Evolutionary conservation across 2,888 invertebrate genomes (phyloP), one percentile per base, ranked within the genome.

Genomic region (Acanthacorydalis orientalis): DNA sequence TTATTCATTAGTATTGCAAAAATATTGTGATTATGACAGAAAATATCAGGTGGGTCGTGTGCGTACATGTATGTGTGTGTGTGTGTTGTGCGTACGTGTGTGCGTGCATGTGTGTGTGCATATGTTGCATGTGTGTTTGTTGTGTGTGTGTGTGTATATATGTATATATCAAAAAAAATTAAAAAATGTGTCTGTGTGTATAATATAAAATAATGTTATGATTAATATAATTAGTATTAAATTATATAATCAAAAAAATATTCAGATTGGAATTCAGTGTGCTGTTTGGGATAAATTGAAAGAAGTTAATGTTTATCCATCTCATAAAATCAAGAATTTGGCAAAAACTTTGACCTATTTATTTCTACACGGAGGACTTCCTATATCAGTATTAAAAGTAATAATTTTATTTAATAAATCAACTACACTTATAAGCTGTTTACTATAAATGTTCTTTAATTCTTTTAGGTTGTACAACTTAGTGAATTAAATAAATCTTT

Each of bases 271-370:
- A 0, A 77, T 90, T 50, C 91, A 95, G 63, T 95, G 80, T 64
- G 75, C 84, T 0, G 63, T 89, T 7, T 96, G 95, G 95, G 95
- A 96, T 64, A 86, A 87, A 60, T 76, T 95, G 16, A 88, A 90
- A 60, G 81, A 84, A 35, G 63, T 95, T 38, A 73, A 78, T 10
- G 69, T 70, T 2, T 70, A 83, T 44, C 70, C 74, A 0, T 73
- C 74, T 46, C 68, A 67, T 10, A 78, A 83, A 57, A 64, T 82
- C 41, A 69, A 74, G 0, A 90, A 92, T 63, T 64, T 96, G 53
- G 85, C 87, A 0, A 77, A 80, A 60, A 76, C 93, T 50, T 64
- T 91, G 6, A 75, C 77, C 7, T 80, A 88, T 59, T 66, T 95
- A n/a, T 78, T 95, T 48, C 68, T 83, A 49, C 77, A 82, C 54